phyloP scores from a whole-genome alignment of 2,113 vertebrate genomes.

The Microtus montanus region DNA sequence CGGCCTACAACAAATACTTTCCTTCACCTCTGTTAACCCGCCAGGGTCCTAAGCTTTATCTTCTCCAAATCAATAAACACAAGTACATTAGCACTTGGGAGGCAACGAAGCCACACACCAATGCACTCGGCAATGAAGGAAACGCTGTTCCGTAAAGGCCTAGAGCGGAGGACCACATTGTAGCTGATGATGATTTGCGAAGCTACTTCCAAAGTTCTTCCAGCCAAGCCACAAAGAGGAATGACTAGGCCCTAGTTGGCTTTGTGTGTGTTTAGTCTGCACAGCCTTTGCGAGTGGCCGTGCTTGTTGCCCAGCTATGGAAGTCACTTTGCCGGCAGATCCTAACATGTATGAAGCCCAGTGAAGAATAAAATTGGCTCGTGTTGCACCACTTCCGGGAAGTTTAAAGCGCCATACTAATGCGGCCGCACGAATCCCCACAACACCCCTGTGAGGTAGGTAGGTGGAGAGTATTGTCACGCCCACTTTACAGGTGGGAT shows the following conservation, averaged over 20 bases:
- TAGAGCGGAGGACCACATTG: neutral
- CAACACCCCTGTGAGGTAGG: constrained; percentile 82
- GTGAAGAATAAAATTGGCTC: constrained; percentile 43
- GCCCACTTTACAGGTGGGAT: constrained; percentile 72
- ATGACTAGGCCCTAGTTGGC: neutral
- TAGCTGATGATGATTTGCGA: neutral
- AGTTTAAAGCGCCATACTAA: constrained; percentile 36
- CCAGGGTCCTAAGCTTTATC: constrained; percentile 54
- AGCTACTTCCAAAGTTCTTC: constrained; percentile 41
- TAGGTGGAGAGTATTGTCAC: constrained; percentile 71
- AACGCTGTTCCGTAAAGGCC: constrained; percentile 13
- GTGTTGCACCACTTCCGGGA: constrained; percentile 42
- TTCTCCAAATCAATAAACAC: neutral
- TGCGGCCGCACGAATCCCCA: constrained; percentile 72
- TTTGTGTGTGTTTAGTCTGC: neutral
- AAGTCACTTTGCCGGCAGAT: constrained; percentile 11
- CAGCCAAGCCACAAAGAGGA: neutral
- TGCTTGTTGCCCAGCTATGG: neutral
- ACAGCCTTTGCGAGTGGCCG: neutral
- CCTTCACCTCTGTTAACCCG: neutral
- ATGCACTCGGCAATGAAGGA: neutral
- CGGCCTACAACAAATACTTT: constrained; percentile 38
- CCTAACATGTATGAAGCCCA: neutral
- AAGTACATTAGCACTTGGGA: neutral
- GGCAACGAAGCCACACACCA: constrained; percentile 3